Conservation (phyloP, 2,797 vertebrate species). For the Myotis vivesi region DNA sequence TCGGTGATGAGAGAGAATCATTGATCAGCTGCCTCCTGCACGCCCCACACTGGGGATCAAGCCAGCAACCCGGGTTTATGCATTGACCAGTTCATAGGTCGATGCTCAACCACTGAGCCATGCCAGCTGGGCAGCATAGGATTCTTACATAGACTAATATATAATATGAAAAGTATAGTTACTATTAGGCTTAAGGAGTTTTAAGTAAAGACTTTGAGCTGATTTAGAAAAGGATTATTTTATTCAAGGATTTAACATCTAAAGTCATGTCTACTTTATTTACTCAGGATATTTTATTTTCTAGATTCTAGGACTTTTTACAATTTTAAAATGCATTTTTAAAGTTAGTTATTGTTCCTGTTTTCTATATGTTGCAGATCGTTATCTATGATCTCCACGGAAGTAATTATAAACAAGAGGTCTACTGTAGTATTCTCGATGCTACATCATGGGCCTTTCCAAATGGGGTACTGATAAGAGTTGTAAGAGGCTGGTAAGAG, state of each 20-base stretch:
- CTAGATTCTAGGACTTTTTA: conserved; percentile 30
- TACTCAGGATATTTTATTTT: conserved; percentile 38
- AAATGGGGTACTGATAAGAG: conserved; percentile 84
- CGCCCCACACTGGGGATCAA: no score
- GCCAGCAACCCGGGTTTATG: no score
- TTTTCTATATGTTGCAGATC: conserved; percentile 84
- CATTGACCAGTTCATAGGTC: no score
- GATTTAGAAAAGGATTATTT: conserved; percentile 28
- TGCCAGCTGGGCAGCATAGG: conserved; percentile 46
- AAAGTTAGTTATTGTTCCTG: conserved; percentile 57
- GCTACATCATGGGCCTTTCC: conserved; percentile 84
- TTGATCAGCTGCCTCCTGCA: no score
- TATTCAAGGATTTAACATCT: conserved; percentile 7
- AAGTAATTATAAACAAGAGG: conserved; percentile 84
- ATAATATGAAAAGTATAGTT: neutral
- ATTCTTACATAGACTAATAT: neutral
- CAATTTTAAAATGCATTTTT: conserved; percentile 44
- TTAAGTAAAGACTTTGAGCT: conserved; percentile 1
- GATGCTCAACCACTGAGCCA: no score
- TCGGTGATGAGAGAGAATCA: no score
- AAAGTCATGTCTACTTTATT: neutral
- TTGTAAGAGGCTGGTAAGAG: conserved; percentile 91
- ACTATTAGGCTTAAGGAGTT: neutral
- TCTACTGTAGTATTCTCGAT: conserved; percentile 85
- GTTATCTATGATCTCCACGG: conserved; percentile 86